These are phyloP conservation scores for Coregonus suidteri DNA, from an alignment of 2,797 vertebrate species.

Conservation along the genomic window DNA sequence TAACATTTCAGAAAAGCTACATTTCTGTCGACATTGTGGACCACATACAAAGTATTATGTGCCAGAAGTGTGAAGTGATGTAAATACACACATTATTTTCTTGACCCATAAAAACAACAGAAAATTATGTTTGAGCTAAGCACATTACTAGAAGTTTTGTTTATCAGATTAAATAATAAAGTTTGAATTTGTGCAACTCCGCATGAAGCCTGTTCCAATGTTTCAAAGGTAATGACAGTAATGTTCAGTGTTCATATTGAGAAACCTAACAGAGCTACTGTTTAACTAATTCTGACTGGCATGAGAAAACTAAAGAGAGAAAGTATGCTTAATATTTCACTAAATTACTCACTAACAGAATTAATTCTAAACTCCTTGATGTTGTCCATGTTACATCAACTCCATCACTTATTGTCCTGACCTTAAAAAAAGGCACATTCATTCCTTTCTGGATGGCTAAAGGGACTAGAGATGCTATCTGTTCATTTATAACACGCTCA, in stretches of 20 bases:
- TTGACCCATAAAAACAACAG: not conserved
- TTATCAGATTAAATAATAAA: not conserved
- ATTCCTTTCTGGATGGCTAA: conserved; percentile 43
- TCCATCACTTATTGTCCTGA: too few relatives aligned
- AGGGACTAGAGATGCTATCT: not conserved
- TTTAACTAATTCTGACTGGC: not conserved
- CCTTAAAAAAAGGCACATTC: not conserved
- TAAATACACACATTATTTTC: not conserved
- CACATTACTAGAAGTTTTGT: not conserved
- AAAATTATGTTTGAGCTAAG: not conserved
- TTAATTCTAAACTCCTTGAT: not conserved
- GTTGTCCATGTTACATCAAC: too few relatives aligned
- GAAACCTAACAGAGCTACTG: conserved; percentile 21
- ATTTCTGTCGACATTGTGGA: not conserved
- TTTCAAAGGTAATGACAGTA: not conserved
- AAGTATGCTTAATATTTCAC: conserved; percentile 18
- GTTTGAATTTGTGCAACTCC: not conserved
- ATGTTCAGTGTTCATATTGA: conserved; percentile 1
- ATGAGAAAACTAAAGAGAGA: conserved; percentile 7
- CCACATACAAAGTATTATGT: not conserved
- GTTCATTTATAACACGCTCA: not conserved
- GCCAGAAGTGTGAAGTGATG: not conserved
- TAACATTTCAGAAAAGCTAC: not conserved
- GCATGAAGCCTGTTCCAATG: not conserved
- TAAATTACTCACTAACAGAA: conserved; percentile 44